Percentiles rank a stretch among this genome's conserved stretches.
Conservation (phyloP, 2,888 invertebrate genomes). For the Cremastobaeus sp. region DNA sequence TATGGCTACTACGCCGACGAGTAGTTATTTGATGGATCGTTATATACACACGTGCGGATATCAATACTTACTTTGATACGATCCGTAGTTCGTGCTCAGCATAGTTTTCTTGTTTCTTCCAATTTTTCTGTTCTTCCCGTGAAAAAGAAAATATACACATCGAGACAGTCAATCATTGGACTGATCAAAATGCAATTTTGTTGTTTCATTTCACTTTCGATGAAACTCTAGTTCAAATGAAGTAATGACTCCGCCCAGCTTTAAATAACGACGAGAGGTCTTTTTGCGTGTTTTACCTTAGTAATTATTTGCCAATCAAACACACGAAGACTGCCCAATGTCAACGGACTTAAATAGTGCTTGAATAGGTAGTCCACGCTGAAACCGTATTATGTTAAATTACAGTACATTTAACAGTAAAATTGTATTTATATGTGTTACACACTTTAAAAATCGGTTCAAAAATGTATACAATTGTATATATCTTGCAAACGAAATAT, state of each 20-base stretch:
- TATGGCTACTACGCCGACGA: conserved; percentile 25
- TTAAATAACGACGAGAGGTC: too few species aligned
- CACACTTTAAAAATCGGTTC: too few species aligned
- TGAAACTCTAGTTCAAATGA: conserved; percentile 8
- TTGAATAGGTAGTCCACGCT: too few species aligned
- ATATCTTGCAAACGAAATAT: too few species aligned
- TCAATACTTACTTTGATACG: conserved; percentile 51
- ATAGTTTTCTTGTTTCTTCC: conserved; percentile 35
- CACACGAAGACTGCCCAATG: too few species aligned
- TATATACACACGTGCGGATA: conserved; percentile 45
- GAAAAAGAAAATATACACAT: conserved; percentile 12
- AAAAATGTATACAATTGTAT: too few species aligned
- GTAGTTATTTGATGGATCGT: conserved; percentile 50
- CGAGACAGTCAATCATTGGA: conserved; percentile 7
- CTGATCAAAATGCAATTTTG: conserved; percentile 23
- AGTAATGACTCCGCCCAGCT: conserved; percentile 1
- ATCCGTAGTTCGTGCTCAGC: conserved; percentile 43
- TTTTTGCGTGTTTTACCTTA: too few species aligned
- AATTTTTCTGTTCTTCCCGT: conserved; percentile 24
- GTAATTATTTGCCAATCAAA: too few species aligned
- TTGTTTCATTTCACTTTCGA: not conserved
- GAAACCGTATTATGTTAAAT: too few species aligned
- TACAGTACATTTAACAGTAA: too few species aligned
- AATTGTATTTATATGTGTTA: too few species aligned
- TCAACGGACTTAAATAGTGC: too few species aligned